Conservation (phyloP, 2,888 invertebrate species). For the Tetragonula carbonaria region DNA sequence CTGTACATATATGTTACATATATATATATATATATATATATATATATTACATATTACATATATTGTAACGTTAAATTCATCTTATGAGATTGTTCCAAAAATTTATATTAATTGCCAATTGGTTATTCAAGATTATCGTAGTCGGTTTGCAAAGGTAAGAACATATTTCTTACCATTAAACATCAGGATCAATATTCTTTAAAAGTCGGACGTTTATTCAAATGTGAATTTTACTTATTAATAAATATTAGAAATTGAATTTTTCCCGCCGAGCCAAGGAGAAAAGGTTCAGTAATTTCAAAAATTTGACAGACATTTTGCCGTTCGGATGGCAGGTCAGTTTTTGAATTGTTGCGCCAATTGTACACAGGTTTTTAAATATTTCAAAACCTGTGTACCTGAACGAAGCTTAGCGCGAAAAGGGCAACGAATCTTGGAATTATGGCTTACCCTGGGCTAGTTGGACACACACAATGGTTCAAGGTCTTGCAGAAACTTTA, state of each 20-base stretch:
- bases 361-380: too few species aligned
- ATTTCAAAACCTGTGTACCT: not conserved
- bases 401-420: not conserved
- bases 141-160: not conserved
- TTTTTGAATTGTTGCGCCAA: not conserved
- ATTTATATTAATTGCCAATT: not conserved
- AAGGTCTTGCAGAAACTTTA: not conserved
- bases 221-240: not conserved
- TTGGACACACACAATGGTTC: slow-evolving; percentile 2
- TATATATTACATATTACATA: not conserved
- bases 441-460: slow-evolving; percentile 19
- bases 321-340: not conserved
- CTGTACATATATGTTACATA: too few species aligned
- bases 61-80: not conserved
- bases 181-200: too few species aligned
- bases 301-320: not conserved
- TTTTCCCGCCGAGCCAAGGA: not conserved
- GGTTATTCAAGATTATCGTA: not conserved
- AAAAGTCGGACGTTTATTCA: too few species aligned
- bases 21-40: too few species aligned
- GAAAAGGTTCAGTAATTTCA: not conserved
- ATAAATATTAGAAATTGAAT: not conserved
- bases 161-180: not conserved
- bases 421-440: slow-evolving; percentile 37
- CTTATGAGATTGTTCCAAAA: not conserved